A percentile compares a stretch with the other conserved stretches of the same genome.
Evolutionary conservation across 2,113 vertebrate genomes (phyloP).

Genomic region (Elachura formosa): DNA sequence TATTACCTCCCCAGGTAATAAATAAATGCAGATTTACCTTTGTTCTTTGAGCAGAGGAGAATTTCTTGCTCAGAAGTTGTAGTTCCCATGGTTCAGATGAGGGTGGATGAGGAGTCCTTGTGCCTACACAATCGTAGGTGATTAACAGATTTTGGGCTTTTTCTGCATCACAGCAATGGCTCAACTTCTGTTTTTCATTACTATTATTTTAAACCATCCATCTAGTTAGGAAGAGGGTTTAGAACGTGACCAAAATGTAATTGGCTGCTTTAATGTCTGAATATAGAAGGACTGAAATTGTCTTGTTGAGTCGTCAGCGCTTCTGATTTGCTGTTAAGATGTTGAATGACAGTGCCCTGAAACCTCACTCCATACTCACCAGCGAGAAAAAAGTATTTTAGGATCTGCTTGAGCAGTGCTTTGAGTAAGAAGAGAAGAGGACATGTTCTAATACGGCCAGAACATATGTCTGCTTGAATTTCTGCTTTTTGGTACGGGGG

Average conservation of each 20-base stretch:
- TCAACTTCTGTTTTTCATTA: neutral
- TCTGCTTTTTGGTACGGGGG: neutral
- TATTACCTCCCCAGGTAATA: neutral
- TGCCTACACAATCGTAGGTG: rapidly evolving
- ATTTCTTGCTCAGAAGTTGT: neutral
- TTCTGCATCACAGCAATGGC: neutral
- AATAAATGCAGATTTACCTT: neutral
- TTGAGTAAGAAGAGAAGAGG: neutral
- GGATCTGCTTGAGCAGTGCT: neutral
- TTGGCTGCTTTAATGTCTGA: neutral
- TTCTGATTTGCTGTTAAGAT: neutral
- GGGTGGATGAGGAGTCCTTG: neutral
- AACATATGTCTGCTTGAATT: neutral
- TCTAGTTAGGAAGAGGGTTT: neutral
- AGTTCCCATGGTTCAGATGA: neutral
- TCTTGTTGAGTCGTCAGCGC: neutral
- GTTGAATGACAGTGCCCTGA: neutral
- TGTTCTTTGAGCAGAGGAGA: neutral
- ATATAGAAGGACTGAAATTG: neutral
- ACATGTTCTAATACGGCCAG: neutral
- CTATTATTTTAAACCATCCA: neutral
- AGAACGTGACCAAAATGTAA: neutral
- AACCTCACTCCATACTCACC: neutral
- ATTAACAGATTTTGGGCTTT: neutral
- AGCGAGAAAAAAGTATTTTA: neutral